A percentile compares a stretch with the other conserved stretches of the same genome.
Conservation (phyloP, 2,888 invertebrate species). For the Clanis bilineata region DNA sequence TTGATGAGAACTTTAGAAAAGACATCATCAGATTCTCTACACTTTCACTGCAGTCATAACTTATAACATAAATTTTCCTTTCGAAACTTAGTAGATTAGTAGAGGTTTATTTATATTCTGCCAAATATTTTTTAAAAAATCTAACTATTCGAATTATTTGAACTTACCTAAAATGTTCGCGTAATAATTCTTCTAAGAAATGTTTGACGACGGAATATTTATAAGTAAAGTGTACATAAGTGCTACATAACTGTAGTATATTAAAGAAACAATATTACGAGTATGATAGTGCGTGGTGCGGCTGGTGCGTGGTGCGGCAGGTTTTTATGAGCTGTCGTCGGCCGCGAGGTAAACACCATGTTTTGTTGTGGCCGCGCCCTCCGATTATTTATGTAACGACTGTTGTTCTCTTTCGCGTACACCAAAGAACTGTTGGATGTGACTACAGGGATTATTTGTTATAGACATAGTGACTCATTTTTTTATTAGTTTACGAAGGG, state of each 20-base stretch:
- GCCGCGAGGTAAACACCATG: constrained; percentile 67
- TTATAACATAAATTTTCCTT: too few relatives aligned
- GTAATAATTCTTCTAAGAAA: too few relatives aligned
- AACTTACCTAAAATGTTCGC: too few relatives aligned
- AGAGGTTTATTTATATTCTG: too few relatives aligned
- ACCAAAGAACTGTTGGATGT: constrained; percentile 33
- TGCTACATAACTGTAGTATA: background rate
- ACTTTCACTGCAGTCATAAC: too few relatives aligned
- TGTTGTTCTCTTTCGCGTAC: constrained; percentile 58
- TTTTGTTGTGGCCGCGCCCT: constrained; percentile 55
- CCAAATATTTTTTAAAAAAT: too few relatives aligned
- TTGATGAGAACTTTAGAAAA: background rate
- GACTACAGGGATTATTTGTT: background rate
- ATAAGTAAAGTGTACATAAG: background rate
- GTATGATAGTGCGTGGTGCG: constrained; percentile 44
- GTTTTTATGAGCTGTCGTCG: constrained; percentile 43
- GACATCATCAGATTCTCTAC: too few relatives aligned
- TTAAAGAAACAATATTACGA: constrained; percentile 29
- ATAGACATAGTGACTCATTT: too few relatives aligned
- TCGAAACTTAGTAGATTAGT: too few relatives aligned
- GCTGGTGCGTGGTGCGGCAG: constrained; percentile 45
- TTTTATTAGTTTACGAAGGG: too few relatives aligned
- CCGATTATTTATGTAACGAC: constrained; percentile 79
- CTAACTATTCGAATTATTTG: too few relatives aligned
- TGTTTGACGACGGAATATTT: too few relatives aligned